These are phyloP conservation scores for Germaria angustata DNA, from an alignment of 2,888 invertebrate species.

Conservation along the genomic window DNA sequence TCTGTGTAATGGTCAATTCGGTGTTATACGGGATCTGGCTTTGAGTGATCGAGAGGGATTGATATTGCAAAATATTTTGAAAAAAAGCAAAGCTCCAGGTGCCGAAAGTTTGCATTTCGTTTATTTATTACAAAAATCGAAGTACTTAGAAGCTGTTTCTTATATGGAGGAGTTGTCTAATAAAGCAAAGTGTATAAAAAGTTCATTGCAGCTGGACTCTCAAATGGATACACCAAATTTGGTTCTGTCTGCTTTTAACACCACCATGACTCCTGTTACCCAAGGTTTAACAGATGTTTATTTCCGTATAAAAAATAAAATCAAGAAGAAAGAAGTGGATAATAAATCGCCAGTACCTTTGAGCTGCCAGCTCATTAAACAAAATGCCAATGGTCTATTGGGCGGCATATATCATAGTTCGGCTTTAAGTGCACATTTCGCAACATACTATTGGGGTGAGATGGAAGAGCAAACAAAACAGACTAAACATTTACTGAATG, in stretches of 20 bases:
- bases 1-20: constrained; percentile 72
- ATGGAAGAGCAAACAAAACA: constrained; percentile 51
- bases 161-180: constrained; percentile 77
- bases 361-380: constrained; percentile 76
- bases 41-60: constrained; percentile 76
- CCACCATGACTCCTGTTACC: constrained; percentile 77
- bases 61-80: constrained; percentile 74
- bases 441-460: constrained; percentile 73
- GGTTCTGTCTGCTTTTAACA: constrained; percentile 76
- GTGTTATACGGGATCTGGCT: constrained; percentile 75
- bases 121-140: constrained; percentile 76
- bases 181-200: constrained; percentile 63
- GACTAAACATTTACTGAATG: constrained; percentile 66
- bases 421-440: constrained; percentile 75
- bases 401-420: constrained; percentile 77
- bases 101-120: constrained; percentile 77
- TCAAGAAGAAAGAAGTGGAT: constrained; percentile 70
- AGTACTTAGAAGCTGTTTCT: constrained; percentile 78
- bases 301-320: constrained; percentile 74
- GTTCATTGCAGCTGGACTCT: constrained; percentile 1
- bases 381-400: constrained; percentile 73
- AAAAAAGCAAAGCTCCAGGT: constrained; percentile 70
- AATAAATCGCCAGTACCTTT: constrained; percentile 73
- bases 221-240: constrained; percentile 74
- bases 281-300: constrained; percentile 76